A percentile compares a stretch with the other conserved stretches of the same genome.
Conservation (phyloP, 2,797 vertebrate species). For the Artibeus jamaicensis region DNA sequence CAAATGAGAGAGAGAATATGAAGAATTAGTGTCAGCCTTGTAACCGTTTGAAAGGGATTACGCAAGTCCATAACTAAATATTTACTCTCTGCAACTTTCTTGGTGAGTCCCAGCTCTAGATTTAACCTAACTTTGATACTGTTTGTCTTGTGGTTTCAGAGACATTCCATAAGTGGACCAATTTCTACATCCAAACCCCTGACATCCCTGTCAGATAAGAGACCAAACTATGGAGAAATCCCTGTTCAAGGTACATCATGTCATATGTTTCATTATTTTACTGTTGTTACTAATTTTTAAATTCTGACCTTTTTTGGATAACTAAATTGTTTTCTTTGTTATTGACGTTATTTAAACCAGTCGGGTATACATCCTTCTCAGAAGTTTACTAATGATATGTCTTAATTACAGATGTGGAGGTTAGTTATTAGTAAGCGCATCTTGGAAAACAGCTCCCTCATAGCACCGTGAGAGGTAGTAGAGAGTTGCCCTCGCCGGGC, state of each 20-base stretch:
- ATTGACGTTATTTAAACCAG: background rate
- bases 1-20: background rate
- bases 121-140: background rate
- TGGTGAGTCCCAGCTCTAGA: background rate
- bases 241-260: slow-evolving; percentile 89
- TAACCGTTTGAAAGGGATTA: background rate
- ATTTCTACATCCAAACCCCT: slow-evolving; percentile 91
- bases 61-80: background rate
- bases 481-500: background rate
- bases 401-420: background rate
- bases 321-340: background rate
- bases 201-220: slow-evolving; percentile 91
- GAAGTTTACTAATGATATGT: background rate
- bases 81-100: background rate
- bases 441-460: background rate
- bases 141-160: slow-evolving; percentile 84
- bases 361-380: background rate
- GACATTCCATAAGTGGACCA: slow-evolving; percentile 92
- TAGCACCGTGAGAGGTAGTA: background rate
- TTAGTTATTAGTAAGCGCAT: background rate
- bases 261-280: background rate
- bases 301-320: background rate
- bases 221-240: slow-evolving; percentile 93
- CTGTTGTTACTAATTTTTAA: background rate
- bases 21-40: background rate